These are phyloP conservation scores for Xenopus borealis DNA, from an alignment of 2,113 vertebrate species.

Conservation along the genomic window DNA sequence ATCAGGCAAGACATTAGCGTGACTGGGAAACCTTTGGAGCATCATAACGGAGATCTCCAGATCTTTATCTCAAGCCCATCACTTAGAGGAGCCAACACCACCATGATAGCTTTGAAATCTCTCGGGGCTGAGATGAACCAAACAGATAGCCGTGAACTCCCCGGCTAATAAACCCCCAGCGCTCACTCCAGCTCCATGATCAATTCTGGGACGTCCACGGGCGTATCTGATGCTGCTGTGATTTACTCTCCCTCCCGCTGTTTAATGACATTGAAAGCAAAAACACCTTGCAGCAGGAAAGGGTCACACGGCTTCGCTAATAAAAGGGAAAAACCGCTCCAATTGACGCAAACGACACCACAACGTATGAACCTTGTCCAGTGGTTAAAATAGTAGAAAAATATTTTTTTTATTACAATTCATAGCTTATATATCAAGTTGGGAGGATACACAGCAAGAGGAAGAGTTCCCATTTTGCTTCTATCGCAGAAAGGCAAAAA, in stretches of 20 bases:
- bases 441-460: too few species aligned
- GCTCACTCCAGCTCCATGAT: conserved; percentile 48
- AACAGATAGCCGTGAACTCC: conserved; percentile 76
- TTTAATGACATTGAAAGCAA: conserved; percentile 56
- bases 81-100: conserved; percentile 69
- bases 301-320: too few species aligned
- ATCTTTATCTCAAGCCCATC: conserved; percentile 67
- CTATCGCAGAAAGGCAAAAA: too few species aligned
- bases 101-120: conserved; percentile 75
- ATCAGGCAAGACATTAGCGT: conserved; percentile 12
- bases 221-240: conserved; percentile 71
- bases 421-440: too few species aligned
- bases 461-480: too few species aligned
- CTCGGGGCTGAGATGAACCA: conserved; percentile 72
- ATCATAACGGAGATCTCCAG: conserved; percentile 70
- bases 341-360: too few species aligned
- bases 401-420: too few species aligned
- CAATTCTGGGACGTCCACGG: conserved; percentile 77
- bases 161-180: conserved; percentile 77
- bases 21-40: conserved; percentile 51
- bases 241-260: conserved; percentile 68
- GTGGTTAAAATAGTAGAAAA: too few species aligned
- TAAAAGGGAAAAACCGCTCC: too few species aligned
- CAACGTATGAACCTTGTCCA: too few species aligned
- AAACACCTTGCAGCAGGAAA: too few species aligned